Conservation (phyloP, 1,140 invertebrate genomes). For the Rhagoletis zephyria region DNA sequence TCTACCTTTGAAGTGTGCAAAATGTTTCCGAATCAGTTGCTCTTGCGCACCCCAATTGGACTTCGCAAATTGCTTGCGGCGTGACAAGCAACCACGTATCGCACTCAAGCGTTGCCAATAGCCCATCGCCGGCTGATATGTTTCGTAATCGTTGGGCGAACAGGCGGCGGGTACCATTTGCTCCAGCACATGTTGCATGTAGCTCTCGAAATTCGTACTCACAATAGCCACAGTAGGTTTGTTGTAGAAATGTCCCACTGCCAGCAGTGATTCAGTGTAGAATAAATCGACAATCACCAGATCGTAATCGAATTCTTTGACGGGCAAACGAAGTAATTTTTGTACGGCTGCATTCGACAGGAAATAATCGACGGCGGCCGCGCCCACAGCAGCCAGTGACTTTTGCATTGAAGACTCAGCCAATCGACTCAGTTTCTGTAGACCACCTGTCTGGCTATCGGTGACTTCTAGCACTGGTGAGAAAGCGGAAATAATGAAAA, state of each 20-base stretch:
- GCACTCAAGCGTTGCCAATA: conserved; percentile 62
- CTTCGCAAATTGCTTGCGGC: conserved; percentile 62
- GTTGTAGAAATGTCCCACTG: conserved; percentile 70
- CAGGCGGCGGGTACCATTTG: conserved; percentile 65
- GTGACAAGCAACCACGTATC: conserved; percentile 60
- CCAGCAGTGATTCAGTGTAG: conserved; percentile 73
- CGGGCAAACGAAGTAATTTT: conserved; percentile 59
- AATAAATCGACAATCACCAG: conserved; percentile 74
- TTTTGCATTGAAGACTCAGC: conserved; percentile 59
- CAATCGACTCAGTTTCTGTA: conserved; percentile 60
- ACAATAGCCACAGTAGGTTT: conserved; percentile 72
- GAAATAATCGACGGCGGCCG: conserved; percentile 63
- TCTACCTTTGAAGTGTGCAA: conserved; percentile 60
- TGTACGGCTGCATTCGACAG: conserved; percentile 61
- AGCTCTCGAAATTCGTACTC: conserved; percentile 67
- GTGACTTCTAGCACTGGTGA: neutral
- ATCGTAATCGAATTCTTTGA: conserved; percentile 72
- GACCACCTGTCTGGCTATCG: conserved; percentile 52
- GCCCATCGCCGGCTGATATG: conserved; percentile 56
- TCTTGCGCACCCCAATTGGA: conserved; percentile 65
- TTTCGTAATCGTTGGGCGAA: conserved; percentile 63
- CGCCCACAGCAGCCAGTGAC: conserved; percentile 62
- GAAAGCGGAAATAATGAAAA: neutral
- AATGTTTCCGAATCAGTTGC: conserved; percentile 65
- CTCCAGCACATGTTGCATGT: conserved; percentile 68